A percentile compares a stretch with the other conserved stretches of the same genome.
Conservation (phyloP, 2,888 invertebrate species). For the Nemotelus pantherinus region DNA sequence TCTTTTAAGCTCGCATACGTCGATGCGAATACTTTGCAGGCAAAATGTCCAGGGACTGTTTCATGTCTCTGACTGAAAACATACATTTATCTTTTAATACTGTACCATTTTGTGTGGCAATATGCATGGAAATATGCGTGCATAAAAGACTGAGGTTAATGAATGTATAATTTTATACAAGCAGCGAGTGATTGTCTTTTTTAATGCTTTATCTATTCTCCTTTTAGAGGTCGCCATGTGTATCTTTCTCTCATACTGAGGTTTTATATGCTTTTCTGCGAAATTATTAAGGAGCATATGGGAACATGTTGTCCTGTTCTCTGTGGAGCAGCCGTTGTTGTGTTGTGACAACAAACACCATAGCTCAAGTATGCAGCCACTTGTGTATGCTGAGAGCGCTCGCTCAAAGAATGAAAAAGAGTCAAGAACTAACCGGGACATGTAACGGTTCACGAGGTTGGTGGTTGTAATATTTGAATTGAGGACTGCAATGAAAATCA, state of each 20-base stretch:
- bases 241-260: background rate
- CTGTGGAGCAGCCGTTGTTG: background rate
- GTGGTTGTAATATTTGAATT: slow-evolving; percentile 26
- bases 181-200: slow-evolving; percentile 11
- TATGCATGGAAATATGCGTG: background rate
- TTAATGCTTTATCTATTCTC: background rate
- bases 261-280: slow-evolving; percentile 4
- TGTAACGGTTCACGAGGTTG: background rate
- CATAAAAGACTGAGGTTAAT: background rate
- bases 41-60: background rate
- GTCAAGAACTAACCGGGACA: too few relatives aligned
- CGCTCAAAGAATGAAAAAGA: too few relatives aligned
- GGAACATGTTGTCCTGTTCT: slow-evolving; percentile 1
- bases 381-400: background rate
- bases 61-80: too few relatives aligned
- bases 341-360: background rate
- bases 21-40: background rate
- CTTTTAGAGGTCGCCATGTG: background rate
- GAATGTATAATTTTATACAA: slow-evolving; percentile 29
- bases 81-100: too few relatives aligned
- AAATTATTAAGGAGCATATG: slow-evolving; percentile 24
- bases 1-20: background rate
- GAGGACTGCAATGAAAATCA: slow-evolving; percentile 5
- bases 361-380: background rate
- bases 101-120: too few relatives aligned